Percentiles rank a stretch among this genome's conserved stretches.
These are phyloP conservation scores for Dermolepida albohirtum DNA, from an alignment of 2,888 invertebrate genomes.

Conservation along the genomic window DNA sequence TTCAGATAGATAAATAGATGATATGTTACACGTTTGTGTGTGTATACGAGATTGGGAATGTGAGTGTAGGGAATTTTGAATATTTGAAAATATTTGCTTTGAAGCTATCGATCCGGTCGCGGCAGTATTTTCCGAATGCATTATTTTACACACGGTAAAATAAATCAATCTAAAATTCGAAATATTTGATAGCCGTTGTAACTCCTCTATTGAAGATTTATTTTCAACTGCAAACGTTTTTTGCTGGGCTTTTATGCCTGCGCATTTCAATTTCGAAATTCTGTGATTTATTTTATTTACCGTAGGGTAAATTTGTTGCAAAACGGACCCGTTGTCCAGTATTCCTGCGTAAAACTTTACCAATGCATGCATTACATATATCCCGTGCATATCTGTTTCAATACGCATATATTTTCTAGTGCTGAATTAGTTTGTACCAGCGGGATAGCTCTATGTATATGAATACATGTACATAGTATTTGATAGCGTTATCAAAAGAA, in stretches of 20 bases:
- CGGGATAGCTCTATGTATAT: too few relatives aligned
- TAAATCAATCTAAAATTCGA: constrained; percentile 47
- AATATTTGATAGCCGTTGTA: constrained; percentile 46
- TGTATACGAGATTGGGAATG: constrained; percentile 9
- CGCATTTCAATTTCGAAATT: constrained; percentile 47
- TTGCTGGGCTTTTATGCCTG: constrained; percentile 44
- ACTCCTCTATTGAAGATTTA: constrained; percentile 46
- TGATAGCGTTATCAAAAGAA: too few relatives aligned
- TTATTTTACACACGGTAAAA: constrained; percentile 45
- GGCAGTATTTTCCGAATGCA: constrained; percentile 41
- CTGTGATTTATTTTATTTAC: constrained; percentile 46
- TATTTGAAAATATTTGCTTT: constrained; percentile 43
- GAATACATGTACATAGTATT: too few relatives aligned
- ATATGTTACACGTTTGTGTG: constrained; percentile 8
- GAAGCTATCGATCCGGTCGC: constrained; percentile 41
- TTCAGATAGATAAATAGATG: constrained; percentile 12
- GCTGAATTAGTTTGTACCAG: too few relatives aligned
- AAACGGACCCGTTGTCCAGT: constrained; percentile 22
- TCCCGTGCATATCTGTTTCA: constrained; percentile 3
- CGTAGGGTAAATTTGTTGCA: constrained; percentile 43
- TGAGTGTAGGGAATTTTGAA: constrained; percentile 28
- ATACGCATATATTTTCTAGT: background rate
- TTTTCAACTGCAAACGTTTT: constrained; percentile 45
- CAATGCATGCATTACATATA: constrained; percentile 18
- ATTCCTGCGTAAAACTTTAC: constrained; percentile 19